A percentile compares a stretch with the other conserved stretches of the same genome.
Conservation (phyloP, 2,888 invertebrate genomes). For the Drosophila mercatorum region DNA sequence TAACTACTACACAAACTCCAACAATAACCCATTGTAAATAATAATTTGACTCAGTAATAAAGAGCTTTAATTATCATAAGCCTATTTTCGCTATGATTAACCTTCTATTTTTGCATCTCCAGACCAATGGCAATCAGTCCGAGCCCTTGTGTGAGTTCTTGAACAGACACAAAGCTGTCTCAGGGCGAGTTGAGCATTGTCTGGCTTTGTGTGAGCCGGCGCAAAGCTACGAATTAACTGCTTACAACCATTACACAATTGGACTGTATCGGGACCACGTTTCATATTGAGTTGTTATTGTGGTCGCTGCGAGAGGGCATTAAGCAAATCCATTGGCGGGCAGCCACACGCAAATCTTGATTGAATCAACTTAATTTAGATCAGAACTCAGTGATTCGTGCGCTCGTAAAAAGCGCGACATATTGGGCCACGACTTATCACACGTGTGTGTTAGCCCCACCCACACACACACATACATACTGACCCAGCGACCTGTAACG, state of each 20-base stretch:
- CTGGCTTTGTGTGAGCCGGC: conserved; percentile 12
- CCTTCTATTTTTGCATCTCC: conserved; percentile 14
- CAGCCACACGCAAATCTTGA: conserved; percentile 73
- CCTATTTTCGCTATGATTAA: conserved; percentile 7
- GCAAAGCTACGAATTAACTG: conserved; percentile 54
- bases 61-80: conserved; percentile 1
- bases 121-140: conserved; percentile 16
- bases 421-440: conserved; percentile 76
- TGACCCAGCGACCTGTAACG: conserved; percentile 62
- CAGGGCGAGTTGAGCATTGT: conserved; percentile 28
- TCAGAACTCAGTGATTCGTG: conserved; percentile 75
- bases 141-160: conserved; percentile 25
- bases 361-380: conserved; percentile 79
- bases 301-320: conserved; percentile 51
- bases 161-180: conserved; percentile 14
- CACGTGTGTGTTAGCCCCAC: conserved; percentile 56
- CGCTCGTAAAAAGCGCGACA: conserved; percentile 78
- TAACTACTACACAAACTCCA: background rate
- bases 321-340: conserved; percentile 74
- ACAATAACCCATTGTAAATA: background rate
- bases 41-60: background rate
- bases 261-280: conserved; percentile 67
- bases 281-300: conserved; percentile 69
- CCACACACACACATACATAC: conserved; percentile 34
- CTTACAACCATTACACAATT: conserved; percentile 55